Base-by-base conservation (phyloP, 2,888 invertebrate species). In the Amblyteles armatorius region DNA sequence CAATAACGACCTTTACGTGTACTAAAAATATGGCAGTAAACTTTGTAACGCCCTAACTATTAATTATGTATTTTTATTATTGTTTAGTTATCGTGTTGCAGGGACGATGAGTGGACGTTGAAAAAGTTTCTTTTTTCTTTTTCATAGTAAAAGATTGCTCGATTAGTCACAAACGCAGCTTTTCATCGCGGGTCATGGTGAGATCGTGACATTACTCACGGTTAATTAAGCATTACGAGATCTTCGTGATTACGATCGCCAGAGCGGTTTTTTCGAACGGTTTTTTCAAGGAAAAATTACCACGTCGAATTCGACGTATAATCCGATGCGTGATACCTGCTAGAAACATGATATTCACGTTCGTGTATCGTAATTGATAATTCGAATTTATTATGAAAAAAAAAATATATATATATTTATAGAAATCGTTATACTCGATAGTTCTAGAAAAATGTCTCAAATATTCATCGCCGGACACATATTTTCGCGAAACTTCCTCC, bases 21-120 rank as follows among this genome's bases (percentile, higher is more conserved):
- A 87, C 83, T 88, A 87, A 82, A 87, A 87, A 87, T 88, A 90
- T 90, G 89, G 88, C 90, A 90, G 90, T 90, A 88, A 88, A 82
- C 79, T 78, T 85, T 85, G 36, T 78, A 79, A 85, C 84, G 76
- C 76, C 76, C 82, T 82, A 73, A 74, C 67, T 82, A 79, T 85
- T 52, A 67, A 33, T 63, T 60, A 60, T 60, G 63, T 69, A 73
- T 76, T 48, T 50, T 78, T 71, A 77, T 52, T 33, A 71, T 50
- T 71, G 52, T 76, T 73, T 33, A 78, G 19, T 60, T 60, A 33
- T 63, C 29, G 63, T 16, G 16, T 33, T n/a, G 29, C 33, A 65
- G 77, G 33, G 68, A 68, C 48, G 52, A 72, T 52, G 50, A 50
- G 33, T 73, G 19, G 73, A 72, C 67, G 9, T 73, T 50, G 55